Evolutionary conservation across 2,888 invertebrate genomes (phyloP).

Genomic region (Ernsta delagoae): DNA sequence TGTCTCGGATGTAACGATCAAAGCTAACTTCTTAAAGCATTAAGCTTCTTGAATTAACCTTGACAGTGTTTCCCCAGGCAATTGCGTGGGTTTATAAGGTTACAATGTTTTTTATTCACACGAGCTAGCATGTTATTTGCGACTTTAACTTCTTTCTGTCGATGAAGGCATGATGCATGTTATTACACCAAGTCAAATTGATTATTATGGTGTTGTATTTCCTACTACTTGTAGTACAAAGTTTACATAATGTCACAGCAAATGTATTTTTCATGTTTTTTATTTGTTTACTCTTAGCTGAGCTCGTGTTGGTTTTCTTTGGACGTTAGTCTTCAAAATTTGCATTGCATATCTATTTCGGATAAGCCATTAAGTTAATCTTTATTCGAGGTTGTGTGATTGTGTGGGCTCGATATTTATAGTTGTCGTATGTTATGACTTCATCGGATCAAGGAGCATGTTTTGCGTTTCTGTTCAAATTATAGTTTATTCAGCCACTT

Average conservation of each 20-base stretch:
- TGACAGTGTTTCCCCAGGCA: constrained; percentile 61
- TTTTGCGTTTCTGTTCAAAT: constrained; percentile 7
- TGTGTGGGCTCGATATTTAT: constrained; percentile 74
- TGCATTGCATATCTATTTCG: constrained; percentile 42
- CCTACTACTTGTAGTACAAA: too few species aligned
- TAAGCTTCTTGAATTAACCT: constrained; percentile 48
- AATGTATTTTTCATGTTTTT: too few species aligned
- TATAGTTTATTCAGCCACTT: background rate
- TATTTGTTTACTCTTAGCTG: too few species aligned
- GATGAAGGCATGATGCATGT: constrained; percentile 47
- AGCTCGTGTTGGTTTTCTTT: background rate
- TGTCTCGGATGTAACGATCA: constrained; percentile 12
- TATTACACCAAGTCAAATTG: constrained; percentile 46
- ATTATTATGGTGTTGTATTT: constrained; percentile 31
- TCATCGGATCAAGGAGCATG: constrained; percentile 57
- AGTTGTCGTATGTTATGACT: constrained; percentile 73
- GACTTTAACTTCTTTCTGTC: constrained; percentile 49
- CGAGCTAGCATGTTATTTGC: constrained; percentile 52
- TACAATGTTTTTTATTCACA: constrained; percentile 59
- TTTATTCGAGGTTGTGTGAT: constrained; percentile 54
- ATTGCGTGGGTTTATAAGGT: constrained; percentile 62
- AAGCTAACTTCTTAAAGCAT: constrained; percentile 37
- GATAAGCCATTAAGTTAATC: constrained; percentile 57
- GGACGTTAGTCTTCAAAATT: background rate
- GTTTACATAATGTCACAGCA: too few species aligned